Evolutionary conservation across 2,797 vertebrate species (phyloP).

Genomic region (Staurois parvus): DNA sequence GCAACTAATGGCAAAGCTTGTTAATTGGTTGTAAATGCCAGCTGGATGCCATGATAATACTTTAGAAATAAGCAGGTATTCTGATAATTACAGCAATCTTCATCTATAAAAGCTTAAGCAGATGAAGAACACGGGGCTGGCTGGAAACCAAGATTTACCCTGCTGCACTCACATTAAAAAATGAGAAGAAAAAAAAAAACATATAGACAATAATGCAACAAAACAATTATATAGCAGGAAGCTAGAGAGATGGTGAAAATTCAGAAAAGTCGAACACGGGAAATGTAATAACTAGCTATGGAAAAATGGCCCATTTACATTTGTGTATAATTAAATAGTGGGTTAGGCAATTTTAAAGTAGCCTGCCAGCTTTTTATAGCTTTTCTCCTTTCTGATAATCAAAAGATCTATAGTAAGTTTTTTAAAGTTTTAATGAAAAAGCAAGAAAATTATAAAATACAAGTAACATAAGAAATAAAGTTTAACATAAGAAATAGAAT

Average conservation of each 20-base stretch:
- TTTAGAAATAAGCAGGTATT: conserved; percentile 99
- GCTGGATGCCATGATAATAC: conserved; percentile 95
- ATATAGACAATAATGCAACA: conserved; percentile 88
- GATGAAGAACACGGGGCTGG: conserved; percentile 85
- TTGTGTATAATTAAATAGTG: conserved; percentile 88
- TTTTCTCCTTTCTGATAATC: conserved; percentile 78
- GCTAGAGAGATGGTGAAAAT: conserved; percentile 85
- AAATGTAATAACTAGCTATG: conserved; percentile 86
- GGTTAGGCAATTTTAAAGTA: conserved; percentile 87
- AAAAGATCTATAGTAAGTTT: conserved; percentile 78
- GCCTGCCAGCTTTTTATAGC: conserved; percentile 79
- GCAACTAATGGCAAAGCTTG: conserved; percentile 97
- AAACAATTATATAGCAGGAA: conserved; percentile 89
- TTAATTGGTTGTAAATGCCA: conserved; percentile 99
- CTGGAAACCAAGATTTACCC: conserved; percentile 90
- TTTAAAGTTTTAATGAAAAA: conserved; percentile 82
- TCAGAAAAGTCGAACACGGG: conserved; percentile 84
- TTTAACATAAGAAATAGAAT: not conserved
- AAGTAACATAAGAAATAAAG: not conserved
- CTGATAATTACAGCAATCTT: conserved; percentile 99
- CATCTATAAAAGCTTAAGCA: conserved; percentile 90
- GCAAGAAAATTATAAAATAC: not conserved
- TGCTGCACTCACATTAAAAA: conserved; percentile 87
- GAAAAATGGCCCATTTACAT: conserved; percentile 86
- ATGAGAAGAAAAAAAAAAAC: conserved; percentile 78